phyloP scores from a whole-genome alignment of 2,113 vertebrate genomes.

The Poeciliopsis occidentalis region DNA sequence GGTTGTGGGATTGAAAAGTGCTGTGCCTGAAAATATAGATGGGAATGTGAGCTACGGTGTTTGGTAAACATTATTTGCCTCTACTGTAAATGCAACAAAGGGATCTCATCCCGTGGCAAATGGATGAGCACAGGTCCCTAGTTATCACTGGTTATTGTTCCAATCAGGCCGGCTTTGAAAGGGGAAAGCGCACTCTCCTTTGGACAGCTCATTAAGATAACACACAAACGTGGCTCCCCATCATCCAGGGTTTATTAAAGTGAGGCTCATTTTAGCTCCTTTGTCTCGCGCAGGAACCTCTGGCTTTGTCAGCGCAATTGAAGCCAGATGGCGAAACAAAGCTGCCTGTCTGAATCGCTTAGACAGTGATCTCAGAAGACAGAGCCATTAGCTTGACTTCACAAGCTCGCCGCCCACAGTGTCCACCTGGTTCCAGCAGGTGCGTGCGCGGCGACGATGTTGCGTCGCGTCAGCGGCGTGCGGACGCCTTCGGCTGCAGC shows the following conservation, averaged over 20 bases:
- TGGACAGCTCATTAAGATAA: constrained; percentile 82
- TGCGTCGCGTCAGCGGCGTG: constrained; percentile 14
- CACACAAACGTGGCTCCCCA: constrained; percentile 70
- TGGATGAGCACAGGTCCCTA: no score
- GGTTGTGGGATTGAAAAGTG: constrained; percentile 20
- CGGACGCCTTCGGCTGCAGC: no score
- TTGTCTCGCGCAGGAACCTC: constrained; percentile 76
- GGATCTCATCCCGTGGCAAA: no score
- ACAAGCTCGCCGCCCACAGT: constrained; percentile 52
- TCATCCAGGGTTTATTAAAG: constrained; percentile 78
- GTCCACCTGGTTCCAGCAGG: constrained; percentile 65
- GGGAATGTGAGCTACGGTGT: constrained; percentile 55
- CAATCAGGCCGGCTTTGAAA: no score
- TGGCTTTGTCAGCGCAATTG: constrained; percentile 78
- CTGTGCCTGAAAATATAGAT: constrained; percentile 45
- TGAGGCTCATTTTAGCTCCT: constrained; percentile 73
- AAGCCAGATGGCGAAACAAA: constrained; percentile 82
- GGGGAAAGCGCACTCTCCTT: constrained; percentile 64
- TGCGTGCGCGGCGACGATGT: constrained; percentile 38
- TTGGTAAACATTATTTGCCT: constrained; percentile 69
- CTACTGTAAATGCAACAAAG: no score
- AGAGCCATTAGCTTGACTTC: constrained; percentile 70
- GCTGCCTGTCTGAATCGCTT: constrained; percentile 71
- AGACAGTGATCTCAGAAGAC: constrained; percentile 69
- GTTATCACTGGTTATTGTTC: no score